Percentiles rank a stretch among this genome's conserved stretches.
Conservation (phyloP, 2,888 invertebrate species). For the Platerodrilus igneus region DNA sequence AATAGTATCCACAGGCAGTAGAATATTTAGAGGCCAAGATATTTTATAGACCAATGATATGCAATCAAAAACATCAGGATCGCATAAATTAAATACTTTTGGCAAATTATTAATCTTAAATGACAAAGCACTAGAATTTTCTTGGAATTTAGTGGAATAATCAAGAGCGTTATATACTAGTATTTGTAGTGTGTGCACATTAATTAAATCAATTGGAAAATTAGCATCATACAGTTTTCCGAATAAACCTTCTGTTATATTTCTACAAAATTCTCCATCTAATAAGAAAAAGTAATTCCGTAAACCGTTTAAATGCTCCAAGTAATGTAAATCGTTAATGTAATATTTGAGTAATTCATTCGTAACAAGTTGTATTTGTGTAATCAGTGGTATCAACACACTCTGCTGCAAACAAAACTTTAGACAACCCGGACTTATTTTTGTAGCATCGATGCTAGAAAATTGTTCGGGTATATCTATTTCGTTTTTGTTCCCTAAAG, state of each 20-base stretch:
- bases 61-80: conserved; percentile 64
- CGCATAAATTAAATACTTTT: conserved; percentile 58
- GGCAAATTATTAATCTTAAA: conserved; percentile 61
- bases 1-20: conserved; percentile 67
- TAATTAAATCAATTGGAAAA: conserved; percentile 63
- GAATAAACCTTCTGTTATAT: conserved; percentile 67
- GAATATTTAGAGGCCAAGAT: conserved; percentile 73
- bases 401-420: conserved; percentile 41
- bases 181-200: conserved; percentile 63
- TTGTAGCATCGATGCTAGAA: conserved; percentile 45
- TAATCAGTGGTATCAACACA: conserved; percentile 62
- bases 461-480: conserved; percentile 45
- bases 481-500: conserved; percentile 48
- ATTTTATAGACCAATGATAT: conserved; percentile 67
- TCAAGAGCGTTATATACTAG: conserved; percentile 66
- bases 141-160: conserved; percentile 59
- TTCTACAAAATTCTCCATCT: conserved; percentile 74
- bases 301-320: conserved; percentile 68
- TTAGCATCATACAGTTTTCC: conserved; percentile 60
- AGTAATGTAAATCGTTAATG: conserved; percentile 60
- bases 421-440: conserved; percentile 36
- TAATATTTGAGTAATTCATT: conserved; percentile 68
- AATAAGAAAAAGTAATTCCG: conserved; percentile 73
- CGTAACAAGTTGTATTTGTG: conserved; percentile 66
- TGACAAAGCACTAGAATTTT: conserved; percentile 59